These are phyloP conservation scores for Alethe diademata DNA, from an alignment of 2,113 vertebrate species.

Conservation along the genomic window DNA sequence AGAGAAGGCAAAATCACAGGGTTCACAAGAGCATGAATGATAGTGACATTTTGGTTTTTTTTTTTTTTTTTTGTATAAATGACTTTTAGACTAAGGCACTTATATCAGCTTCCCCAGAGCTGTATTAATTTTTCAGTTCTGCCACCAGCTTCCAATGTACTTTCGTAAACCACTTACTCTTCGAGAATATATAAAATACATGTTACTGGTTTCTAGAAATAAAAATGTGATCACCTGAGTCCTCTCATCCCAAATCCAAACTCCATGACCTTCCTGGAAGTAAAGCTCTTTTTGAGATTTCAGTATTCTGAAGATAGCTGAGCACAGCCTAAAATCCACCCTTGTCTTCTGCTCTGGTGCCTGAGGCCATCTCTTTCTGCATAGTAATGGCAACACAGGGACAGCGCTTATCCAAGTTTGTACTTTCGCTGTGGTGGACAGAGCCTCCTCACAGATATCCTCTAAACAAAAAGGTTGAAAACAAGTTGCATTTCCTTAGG, in stretches of 20 bases:
- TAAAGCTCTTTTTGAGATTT: neutral
- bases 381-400: neutral
- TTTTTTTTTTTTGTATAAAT: neutral
- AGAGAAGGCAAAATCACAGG: neutral
- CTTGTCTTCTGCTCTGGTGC: neutral
- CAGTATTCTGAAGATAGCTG: neutral
- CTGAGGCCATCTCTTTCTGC: neutral
- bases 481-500: neutral
- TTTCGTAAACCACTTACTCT: neutral
- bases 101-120: neutral
- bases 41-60: neutral
- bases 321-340: neutral
- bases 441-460: neutral
- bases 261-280: neutral
- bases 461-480: neutral
- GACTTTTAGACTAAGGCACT: neutral
- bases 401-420: neutral
- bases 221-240: neutral
- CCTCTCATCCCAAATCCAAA: neutral
- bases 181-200: neutral
- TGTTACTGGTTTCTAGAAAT: neutral
- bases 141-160: neutral
- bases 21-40: neutral
- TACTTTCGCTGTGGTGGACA: neutral
- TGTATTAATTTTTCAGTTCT: slow-evolving; percentile 7